These are phyloP conservation scores for Pachymerium ferrugineum DNA, from an alignment of 2,888 invertebrate genomes.

Conservation along the genomic window DNA sequence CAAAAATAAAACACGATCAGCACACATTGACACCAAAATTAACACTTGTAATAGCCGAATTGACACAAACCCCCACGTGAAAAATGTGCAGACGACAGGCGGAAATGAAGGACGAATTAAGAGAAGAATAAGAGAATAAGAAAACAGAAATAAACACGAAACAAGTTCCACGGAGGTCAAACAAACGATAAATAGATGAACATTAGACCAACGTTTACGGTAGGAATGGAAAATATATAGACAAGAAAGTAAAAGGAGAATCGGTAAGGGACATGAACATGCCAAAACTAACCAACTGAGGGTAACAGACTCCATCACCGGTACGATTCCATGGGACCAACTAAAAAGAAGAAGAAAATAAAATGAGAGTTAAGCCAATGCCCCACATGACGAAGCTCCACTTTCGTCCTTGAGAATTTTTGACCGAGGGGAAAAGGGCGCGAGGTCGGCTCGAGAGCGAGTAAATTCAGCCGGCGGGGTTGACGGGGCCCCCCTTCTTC, in stretches of 20 bases:
- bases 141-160: neutral
- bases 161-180: neutral
- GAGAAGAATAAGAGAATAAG: neutral
- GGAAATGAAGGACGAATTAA: neutral
- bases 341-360: no score
- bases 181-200: neutral
- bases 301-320: neutral
- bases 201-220: neutral
- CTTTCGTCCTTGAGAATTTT: conserved; percentile 19
- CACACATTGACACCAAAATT: neutral
- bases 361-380: neutral
- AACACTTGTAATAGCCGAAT: neutral
- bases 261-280: neutral
- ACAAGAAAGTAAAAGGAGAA: neutral
- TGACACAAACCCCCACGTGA: neutral
- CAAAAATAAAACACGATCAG: neutral
- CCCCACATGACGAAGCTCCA: conserved; percentile 12
- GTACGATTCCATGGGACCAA: neutral
- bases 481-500: no score
- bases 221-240: neutral
- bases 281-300: neutral
- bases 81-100: neutral
- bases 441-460: neutral
- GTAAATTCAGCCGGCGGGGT: no score
- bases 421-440: conserved; percentile 23